Evolutionary conservation across 2,113 vertebrate species (phyloP), one percentile per base, ranked within the genome.

Genomic region (Emydura subglobosa): DNA sequence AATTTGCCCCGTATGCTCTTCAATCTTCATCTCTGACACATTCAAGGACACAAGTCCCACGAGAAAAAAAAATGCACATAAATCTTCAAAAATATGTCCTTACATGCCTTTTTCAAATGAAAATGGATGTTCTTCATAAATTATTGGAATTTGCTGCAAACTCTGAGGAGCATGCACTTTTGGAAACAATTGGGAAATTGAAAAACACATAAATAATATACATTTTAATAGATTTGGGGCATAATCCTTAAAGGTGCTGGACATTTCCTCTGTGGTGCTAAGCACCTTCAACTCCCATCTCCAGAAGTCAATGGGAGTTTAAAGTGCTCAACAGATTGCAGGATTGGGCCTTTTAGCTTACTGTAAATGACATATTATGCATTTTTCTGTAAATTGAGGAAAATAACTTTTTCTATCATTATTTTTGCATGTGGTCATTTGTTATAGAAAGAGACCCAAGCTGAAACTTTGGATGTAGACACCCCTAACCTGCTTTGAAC

Each of bases 41-140:
- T 92, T 96, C 95, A 96, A 98, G 96, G 96, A 96, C 95, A 95
- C 59, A 79, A 94, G 81, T 96, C 93, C 87, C 94, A 82, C 34
- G 83, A 57, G 92, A 49, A 94, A 95, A 94, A 78, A 78, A 82
- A 31, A 51, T 6, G 3, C 79, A 79, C 89, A 95, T 92, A 94
- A 91, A 97, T 97, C 92, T 95, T 96, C 80, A 93, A 86, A 97
- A 96, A 93, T 50, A 92, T 25, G 90, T 94, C 90, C 85, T 96
- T 94, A 94, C 42, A 78, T 96, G 93, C 91, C 91, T 97, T 87
- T 81, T 94, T 92, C 90, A 81, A 91, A 92, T 90, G 87, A 95
- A 95, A 96, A 96, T 96, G 84, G 84, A 94, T 96, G 88, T 79
- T 96, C 65, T 96, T 80, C 49, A 87, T 93, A 95, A 96, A 95